Evolutionary conservation across 1,140 invertebrate genomes (phyloP), one percentile per base, ranked within the genome.

Genomic region (Bombus fervidus): DNA sequence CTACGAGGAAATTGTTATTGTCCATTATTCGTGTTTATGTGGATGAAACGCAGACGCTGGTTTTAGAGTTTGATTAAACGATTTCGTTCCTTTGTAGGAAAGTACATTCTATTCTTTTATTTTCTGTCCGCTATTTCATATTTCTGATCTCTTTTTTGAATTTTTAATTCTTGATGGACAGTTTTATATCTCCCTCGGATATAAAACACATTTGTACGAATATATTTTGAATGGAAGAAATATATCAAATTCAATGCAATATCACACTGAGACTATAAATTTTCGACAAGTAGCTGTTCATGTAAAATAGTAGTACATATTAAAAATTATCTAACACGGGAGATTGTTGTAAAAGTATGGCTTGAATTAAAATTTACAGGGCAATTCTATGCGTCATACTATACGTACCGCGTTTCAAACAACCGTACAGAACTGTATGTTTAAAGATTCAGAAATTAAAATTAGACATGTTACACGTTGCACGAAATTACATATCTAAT

Each of bases 381-480:
- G 12, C 0, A n/a, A n/a, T 13, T n/a, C 1, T n/a, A 10, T 12
- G 1, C 12, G 28, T n/a, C 59, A 62, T n/a, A 3, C 10, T n/a
- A 5, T 13, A 62, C 18, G 6, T 53, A 53, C 47, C 0, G 47
- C 18, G 18, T 2, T 53, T 53, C 47, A 22, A 8, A 53, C 47
- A 53, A 53, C 47, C 6, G 28, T 62, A 1, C 59, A n/a, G 59
- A 62, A n/a, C 28, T 62, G 28, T 62, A n/a, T 13, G 28, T 62
- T 13, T n/a, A 62, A 62, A 62, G 25, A 62, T 62, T 62, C 59
- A n/a, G 59, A 62, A n/a, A 12, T 62, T 10, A n/a, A 62, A 62
- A 62, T 62, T n/a, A 62, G 22, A 62, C 59, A 10, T n/a, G 59
- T 62, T 62, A 28, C 47, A 22, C 47, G 47, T 53, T 53, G 18